These are phyloP conservation scores for Cliona cf. orientalis DNA, from an alignment of 37 sponge, comb jelly and placozoan species.

Conservation along the genomic window DNA sequence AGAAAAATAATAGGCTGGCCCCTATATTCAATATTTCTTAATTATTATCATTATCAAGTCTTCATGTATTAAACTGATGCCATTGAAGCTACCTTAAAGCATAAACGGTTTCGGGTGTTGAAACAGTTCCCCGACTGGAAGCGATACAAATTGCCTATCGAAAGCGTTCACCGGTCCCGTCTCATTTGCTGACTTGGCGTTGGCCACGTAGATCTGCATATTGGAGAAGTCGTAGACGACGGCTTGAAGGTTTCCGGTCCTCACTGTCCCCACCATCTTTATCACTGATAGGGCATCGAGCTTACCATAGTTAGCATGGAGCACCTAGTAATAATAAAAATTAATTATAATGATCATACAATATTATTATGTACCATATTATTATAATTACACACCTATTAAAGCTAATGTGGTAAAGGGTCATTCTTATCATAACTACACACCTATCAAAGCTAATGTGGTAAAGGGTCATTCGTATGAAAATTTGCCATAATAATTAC, in stretches of 20 bases:
- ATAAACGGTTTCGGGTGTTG: slow-evolving; percentile 21
- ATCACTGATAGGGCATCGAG: slow-evolving; percentile 46
- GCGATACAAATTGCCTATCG: slow-evolving; percentile 56
- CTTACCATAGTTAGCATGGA: slow-evolving; percentile 31
- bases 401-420: too few species aligned
- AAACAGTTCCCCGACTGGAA: slow-evolving; percentile 46
- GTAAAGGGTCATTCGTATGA: too few species aligned
- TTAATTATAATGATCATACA: not conserved
- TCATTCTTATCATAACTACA: too few species aligned
- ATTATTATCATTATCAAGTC: not conserved
- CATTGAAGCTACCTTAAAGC: not conserved
- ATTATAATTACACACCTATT: too few species aligned
- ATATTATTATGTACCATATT: slow-evolving; percentile 5
- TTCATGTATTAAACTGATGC: not conserved
- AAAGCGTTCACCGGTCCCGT: slow-evolving; percentile 52
- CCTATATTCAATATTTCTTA: not conserved
- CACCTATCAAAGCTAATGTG: too few species aligned
- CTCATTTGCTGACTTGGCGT: slow-evolving; percentile 43
- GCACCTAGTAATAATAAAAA: slow-evolving; percentile 4
- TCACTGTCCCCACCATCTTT: slow-evolving; percentile 44
- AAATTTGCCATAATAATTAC: too few species aligned
- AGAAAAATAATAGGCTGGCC: not conserved
- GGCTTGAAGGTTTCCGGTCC: slow-evolving; percentile 65
- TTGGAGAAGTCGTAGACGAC: slow-evolving; percentile 57
- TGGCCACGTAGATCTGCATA: slow-evolving; percentile 58